Evolutionary conservation across 2,113 vertebrate genomes (phyloP), one percentile per base, ranked within the genome.

Genomic region (Ictidomys tridecemlineatus): DNA sequence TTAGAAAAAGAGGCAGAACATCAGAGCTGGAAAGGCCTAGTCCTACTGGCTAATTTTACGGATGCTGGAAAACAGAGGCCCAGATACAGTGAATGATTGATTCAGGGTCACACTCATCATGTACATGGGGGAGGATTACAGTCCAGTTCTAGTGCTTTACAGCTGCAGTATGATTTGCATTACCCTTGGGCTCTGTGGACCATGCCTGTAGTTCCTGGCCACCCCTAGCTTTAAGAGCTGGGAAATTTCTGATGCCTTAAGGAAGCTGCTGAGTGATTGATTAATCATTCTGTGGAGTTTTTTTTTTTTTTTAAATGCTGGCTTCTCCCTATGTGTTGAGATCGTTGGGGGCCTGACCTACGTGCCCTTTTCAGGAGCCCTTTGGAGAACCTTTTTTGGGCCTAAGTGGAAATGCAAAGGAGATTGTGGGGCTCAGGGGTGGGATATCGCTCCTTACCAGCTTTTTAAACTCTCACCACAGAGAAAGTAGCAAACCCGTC

Each of bases 251-350:
- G 28, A 24, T 39, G 56, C 42, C 65, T 61, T 58, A 69, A 65
- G 53, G 89, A 85, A 91, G 77, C 77, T 94, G 79, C 91, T 69
- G 61, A 8, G 32, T 94, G 97, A 95, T 96, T 95, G 91, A 98
- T 96, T 34, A 65, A n/a, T n/a, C n/a, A n/a, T 16, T 58, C 45
- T 63, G 48, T 45, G 20, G 28, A 91, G 4, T 53, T 78, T 42
- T 39, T 39, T 39, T 39, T 39, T 39, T 39, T 39, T 39, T 39
- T 39, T 39, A 53, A 87, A 73, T 8, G 39, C 39, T 42, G 61
- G 17, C 56, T 53, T 92, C 80, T 84, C 39, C 32, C 83, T 88
- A 1, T 39, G 17, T 42, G 65, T 34, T 5, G n/a, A 45, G 63
- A 16, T 34, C 37, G 34, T 4, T 24, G 5, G 32, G 67, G 74